These are phyloP conservation scores for Scaptodrosophila lebanonensis DNA, from an alignment of 1,140 invertebrate species.

Conservation along the genomic window DNA sequence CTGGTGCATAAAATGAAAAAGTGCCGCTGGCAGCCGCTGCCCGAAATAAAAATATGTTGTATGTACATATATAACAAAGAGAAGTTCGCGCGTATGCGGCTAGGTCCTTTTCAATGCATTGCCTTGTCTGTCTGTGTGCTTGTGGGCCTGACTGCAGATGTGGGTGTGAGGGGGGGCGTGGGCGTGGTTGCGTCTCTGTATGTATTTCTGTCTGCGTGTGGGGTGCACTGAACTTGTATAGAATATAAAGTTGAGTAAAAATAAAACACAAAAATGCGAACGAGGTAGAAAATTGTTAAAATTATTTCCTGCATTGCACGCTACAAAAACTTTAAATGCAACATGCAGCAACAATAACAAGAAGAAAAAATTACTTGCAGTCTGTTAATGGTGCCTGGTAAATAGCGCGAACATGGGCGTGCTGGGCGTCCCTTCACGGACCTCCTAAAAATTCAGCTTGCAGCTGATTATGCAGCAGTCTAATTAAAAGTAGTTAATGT, in stretches of 20 bases:
- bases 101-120: no score
- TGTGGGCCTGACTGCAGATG: no score
- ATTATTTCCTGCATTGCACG: slow-evolving; percentile 70
- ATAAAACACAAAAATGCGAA: no score
- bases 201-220: slow-evolving; percentile 31
- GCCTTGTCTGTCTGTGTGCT: no score
- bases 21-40: slow-evolving; percentile 5
- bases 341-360: slow-evolving; percentile 54
- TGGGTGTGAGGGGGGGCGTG: slow-evolving; percentile 42
- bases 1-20: neutral
- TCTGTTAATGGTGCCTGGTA: no score
- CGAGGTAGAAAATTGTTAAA: slow-evolving; percentile 63
- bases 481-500: slow-evolving; percentile 67
- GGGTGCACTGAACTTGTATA: slow-evolving; percentile 62
- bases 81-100: no score
- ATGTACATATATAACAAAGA: no score
- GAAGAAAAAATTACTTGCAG: slow-evolving; percentile 18
- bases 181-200: slow-evolving; percentile 28
- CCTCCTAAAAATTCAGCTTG: slow-evolving; percentile 18
- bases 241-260: slow-evolving; percentile 26
- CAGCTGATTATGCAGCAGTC: slow-evolving; percentile 59
- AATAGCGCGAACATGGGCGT: no score
- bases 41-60: slow-evolving; percentile 34
- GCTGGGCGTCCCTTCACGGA: neutral
- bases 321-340: slow-evolving; percentile 71